Evolutionary conservation across 1,140 invertebrate genomes (phyloP).

Genomic region (Brachionus calyciflorus): DNA sequence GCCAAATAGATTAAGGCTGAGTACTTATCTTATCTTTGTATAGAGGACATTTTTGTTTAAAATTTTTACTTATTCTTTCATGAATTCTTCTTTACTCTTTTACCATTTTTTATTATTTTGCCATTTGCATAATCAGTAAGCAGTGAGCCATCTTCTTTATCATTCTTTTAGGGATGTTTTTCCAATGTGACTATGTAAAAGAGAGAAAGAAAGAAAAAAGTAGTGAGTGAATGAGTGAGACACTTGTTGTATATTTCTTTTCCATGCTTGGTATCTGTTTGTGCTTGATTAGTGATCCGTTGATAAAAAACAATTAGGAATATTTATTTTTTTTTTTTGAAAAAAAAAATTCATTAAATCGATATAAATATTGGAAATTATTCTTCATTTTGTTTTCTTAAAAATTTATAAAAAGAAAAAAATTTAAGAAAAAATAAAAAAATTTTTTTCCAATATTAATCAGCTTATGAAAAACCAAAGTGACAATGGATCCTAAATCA

Average conservation of each 20-base stretch:
- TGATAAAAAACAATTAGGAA: slow-evolving; percentile 43
- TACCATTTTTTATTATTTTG: too few relatives aligned
- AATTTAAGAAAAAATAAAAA: background rate
- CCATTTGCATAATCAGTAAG: too few relatives aligned
- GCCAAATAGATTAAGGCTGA: too few relatives aligned
- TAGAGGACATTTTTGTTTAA: too few relatives aligned
- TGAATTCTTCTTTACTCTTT: too few relatives aligned
- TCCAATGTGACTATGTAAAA: too few relatives aligned
- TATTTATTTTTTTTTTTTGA: background rate
- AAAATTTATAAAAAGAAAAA: slow-evolving; percentile 5
- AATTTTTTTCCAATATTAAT: too few relatives aligned
- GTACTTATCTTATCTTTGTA: too few relatives aligned
- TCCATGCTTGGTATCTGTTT: slow-evolving; percentile 34
- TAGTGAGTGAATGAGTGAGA: background rate
- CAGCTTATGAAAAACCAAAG: background rate
- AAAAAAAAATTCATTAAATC: slow-evolving; percentile 33
- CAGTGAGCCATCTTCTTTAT: too few relatives aligned
- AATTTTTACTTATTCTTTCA: too few relatives aligned
- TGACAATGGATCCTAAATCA: background rate
- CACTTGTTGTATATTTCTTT: slow-evolving; percentile 28
- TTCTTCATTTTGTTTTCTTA: too few relatives aligned
- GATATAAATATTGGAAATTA: slow-evolving; percentile 28
- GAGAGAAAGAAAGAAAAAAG: background rate
- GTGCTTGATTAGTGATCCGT: slow-evolving; percentile 42
- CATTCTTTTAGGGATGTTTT: too few relatives aligned